Evolutionary conservation across 2,888 invertebrate genomes (phyloP).

Genomic region (Chymomyza fuscimana): DNA sequence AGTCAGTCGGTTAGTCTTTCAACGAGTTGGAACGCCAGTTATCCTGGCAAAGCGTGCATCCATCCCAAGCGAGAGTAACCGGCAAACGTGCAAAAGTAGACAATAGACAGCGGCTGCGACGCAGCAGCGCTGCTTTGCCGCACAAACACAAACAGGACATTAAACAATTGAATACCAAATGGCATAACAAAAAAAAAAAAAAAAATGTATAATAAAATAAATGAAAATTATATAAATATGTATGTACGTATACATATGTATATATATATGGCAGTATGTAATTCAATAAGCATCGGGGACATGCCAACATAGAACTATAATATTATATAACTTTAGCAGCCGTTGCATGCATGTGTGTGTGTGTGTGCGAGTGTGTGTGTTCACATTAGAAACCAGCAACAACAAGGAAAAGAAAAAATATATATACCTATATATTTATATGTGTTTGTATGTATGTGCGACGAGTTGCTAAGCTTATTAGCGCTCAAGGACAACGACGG

Average conservation of each 20-base stretch:
- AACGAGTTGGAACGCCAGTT: neutral
- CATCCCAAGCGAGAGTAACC: neutral
- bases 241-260: neutral
- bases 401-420: neutral
- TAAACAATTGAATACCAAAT: slow-evolving; percentile 55
- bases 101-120: neutral
- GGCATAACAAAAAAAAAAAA: slow-evolving; percentile 33
- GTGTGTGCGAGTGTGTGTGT: neutral
- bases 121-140: neutral
- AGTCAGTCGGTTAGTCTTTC: neutral
- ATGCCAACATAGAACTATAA: slow-evolving; percentile 19
- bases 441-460: neutral
- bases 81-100: neutral
- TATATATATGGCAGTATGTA: neutral
- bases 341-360: neutral
- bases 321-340: slow-evolving; percentile 39
- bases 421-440: too few species aligned
- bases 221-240: neutral
- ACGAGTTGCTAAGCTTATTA: slow-evolving; percentile 49
- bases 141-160: slow-evolving; percentile 54
- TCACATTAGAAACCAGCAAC: slow-evolving; percentile 6
- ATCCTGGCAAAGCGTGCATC: neutral
- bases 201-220: slow-evolving; percentile 18
- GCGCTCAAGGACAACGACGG: neutral
- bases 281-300: slow-evolving; percentile 16